Base-by-base conservation (phyloP, 1,140 invertebrate genomes). In the Pogonus chalceus region DNA sequence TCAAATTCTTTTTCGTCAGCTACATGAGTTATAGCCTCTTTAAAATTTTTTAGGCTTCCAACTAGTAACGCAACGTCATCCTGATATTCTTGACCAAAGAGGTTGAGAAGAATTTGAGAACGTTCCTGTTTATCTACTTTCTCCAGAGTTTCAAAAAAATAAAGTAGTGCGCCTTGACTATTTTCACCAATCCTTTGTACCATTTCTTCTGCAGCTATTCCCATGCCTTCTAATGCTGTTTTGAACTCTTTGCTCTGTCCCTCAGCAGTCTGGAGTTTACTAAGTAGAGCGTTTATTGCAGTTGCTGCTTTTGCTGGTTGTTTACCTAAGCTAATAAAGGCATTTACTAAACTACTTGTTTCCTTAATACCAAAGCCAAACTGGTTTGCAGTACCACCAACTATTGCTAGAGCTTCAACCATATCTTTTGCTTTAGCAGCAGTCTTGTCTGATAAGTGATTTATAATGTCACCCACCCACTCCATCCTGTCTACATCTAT, bases 261-360 rank as follows among this genome's bases (percentile, higher is more conserved):
- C 23, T 43, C 35, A 37, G 55, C 55, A 22, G 51, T 56, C 39
- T 56, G 55, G 21, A 56, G 50, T 56, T 56, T 53, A 39, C 31
- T 53, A 56, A 56, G 55, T n/a, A 56, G 23, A 18, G 23, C 35
- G 54, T 52, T 53, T 53, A 53, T 47, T 46, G 55, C 55, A 52
- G 55, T 56, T 54, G 49, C 55, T 23, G 55, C 55, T 56, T 56
- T 56, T 56, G 3, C 49, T 10, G 51, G 49, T 56, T 37, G 51
- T 56, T 52, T 53, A 53, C 55, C 55, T 56, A 56, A 56, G 35
- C 55, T 56, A 24, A 56, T 26, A 37, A 56, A 56, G 9, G 55
- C 55, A 56, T 43, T 56, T 52, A 24, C 51, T 56, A 56, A 56
- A 20, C 49, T 53, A 53, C 55, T 56, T 56, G 55, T 43, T 53